Base-by-base conservation (phyloP, 2,113 vertebrate species). In the Syrmaticus mikado region DNA sequence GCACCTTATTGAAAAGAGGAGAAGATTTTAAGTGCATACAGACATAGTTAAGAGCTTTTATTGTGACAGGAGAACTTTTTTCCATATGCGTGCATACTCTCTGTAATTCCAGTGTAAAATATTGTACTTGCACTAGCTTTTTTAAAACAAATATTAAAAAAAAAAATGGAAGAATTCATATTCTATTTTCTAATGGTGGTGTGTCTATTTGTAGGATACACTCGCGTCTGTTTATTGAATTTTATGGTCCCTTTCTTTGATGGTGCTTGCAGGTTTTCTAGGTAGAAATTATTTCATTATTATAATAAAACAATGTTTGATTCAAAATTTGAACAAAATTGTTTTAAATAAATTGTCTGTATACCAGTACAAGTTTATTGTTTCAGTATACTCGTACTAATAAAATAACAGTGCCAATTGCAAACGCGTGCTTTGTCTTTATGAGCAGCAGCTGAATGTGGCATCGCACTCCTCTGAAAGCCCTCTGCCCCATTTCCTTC, bases 191-290 rank as follows among this genome's bases (percentile, higher is more conserved):
- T 99, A 99, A 98, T 98, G 98, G 97, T 98, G 98, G 98, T 98
- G 98, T 98, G 98, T 99, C 98, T 99, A 98, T 99, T 99, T 99
- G 98, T 98, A 98, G 98, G 98, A 98, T 98, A 98, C 98, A 99
- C 98, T 98, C 98, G 97, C 98, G 98, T 99, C 98, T 99, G 98
- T 99, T 98, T 98, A 98, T 98, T 98, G 98, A 98, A 98, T 98
- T 98, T 99, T 98, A 99, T 99, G 98, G 98, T 99, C 98, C 98
- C 98, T 98, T 99, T 98, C 98, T 99, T 99, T 99, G 98, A 98
- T 98, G 98, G 98, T 99, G 98, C 99, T 99, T 98, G 98, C 98
- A 99, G 98, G 98, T 99, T 99, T 99, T 98, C 98, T 99, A 99
- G 98, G 98, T 98, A 98, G 98, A 99, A 98, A 98, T 98, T 98